phyloP scores from a whole-genome alignment of 2,113 vertebrate species.

The Psittacara wagleri region DNA sequence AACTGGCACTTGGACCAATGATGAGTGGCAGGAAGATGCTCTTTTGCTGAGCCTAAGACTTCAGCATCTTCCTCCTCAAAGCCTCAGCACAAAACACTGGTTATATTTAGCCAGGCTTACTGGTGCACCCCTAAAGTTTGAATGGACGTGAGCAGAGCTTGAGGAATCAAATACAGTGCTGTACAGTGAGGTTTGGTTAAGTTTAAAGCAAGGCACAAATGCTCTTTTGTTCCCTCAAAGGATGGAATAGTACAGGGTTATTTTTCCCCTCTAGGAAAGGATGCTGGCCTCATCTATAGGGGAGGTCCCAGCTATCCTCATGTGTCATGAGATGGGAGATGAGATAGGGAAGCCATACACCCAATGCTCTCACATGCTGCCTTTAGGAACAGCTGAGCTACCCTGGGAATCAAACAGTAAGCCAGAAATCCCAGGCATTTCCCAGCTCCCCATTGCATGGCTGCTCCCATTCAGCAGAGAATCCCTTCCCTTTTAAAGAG shows the following conservation, averaged over 20 bases:
- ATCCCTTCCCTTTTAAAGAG: conserved; percentile 63
- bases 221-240: not conserved
- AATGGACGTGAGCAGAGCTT: not conserved
- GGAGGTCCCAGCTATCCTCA: not conserved
- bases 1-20: not conserved
- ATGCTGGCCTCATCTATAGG: not conserved
- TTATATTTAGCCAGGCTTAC: not conserved
- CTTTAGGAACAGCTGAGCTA: conserved; percentile 16
- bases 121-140: not conserved
- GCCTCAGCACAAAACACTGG: not conserved
- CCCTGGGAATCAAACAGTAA: conserved; percentile 30
- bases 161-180: not conserved
- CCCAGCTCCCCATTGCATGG: conserved; percentile 72
- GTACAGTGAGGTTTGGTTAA: not conserved
- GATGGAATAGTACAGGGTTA: not conserved
- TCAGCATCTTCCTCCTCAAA: not conserved
- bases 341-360: not conserved
- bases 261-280: not conserved
- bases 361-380: not conserved
- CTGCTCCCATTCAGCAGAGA: conserved; percentile 75
- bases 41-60: not conserved
- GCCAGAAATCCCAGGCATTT: conserved; percentile 55
- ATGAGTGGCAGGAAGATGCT: not conserved
- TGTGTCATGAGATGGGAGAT: not conserved
- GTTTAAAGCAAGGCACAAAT: not conserved